phyloP scores from a whole-genome alignment of 1,140 invertebrate species.

The Euborellia annulipes region DNA sequence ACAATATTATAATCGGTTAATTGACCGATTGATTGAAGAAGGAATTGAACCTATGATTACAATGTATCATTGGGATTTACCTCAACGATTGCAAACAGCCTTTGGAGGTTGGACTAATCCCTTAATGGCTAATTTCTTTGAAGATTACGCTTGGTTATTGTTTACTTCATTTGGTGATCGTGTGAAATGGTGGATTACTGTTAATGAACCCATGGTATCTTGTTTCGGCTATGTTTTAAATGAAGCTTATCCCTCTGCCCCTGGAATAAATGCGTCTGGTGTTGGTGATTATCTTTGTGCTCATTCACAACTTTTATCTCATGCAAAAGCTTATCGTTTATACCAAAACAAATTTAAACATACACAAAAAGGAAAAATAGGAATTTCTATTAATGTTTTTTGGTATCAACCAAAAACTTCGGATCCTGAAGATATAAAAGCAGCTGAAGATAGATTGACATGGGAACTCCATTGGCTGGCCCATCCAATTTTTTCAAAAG shows the following conservation, averaged over 20 bases:
- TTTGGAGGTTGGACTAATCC: slow-evolving; percentile 46
- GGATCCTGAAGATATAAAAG: slow-evolving; percentile 26
- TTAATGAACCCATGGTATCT: slow-evolving; percentile 17
- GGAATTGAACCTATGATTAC: slow-evolving; percentile 35
- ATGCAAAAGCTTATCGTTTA: slow-evolving; percentile 27
- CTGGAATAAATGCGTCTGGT: slow-evolving; percentile 16
- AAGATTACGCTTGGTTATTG: slow-evolving; percentile 39
- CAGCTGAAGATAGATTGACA: slow-evolving; percentile 23
- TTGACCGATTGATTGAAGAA: slow-evolving; percentile 21
- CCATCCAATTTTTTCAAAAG: slow-evolving; percentile 27
- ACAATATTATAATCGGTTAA: slow-evolving; percentile 42
- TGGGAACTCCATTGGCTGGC: slow-evolving; percentile 1
- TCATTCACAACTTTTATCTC: slow-evolving; percentile 26
- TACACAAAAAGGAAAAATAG: slow-evolving; percentile 28
- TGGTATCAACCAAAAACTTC: slow-evolving; percentile 30
- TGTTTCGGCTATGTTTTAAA: not conserved
- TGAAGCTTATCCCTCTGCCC: slow-evolving; percentile 15
- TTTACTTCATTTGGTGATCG: slow-evolving; percentile 40
- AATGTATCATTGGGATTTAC: slow-evolving; percentile 55
- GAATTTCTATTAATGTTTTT: slow-evolving; percentile 31
- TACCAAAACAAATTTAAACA: slow-evolving; percentile 25
- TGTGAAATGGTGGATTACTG: slow-evolving; percentile 26
- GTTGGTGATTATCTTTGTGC: slow-evolving; percentile 25
- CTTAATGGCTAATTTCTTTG: slow-evolving; percentile 36
- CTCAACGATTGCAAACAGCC: slow-evolving; percentile 38